Conservation (phyloP, 2,797 vertebrate genomes). For the Pantherophis vulpinus region DNA sequence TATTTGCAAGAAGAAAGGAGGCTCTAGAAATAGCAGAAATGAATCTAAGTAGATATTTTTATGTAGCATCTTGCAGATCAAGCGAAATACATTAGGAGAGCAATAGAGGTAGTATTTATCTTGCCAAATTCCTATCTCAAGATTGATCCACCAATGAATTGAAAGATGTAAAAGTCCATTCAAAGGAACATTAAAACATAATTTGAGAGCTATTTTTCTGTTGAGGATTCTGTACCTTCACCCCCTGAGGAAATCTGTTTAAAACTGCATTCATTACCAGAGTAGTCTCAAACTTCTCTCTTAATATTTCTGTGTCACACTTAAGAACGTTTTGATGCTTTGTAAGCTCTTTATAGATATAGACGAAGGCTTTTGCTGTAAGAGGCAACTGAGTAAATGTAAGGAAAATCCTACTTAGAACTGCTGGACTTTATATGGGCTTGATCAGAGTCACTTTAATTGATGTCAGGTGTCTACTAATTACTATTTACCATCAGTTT, state of each 20-base stretch:
- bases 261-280: background rate
- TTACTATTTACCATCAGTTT: background rate
- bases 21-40: conserved; percentile 29
- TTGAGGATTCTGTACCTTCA: background rate
- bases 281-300: background rate
- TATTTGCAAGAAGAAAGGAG: background rate
- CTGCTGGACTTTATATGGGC: background rate
- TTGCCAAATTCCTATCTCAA: background rate
- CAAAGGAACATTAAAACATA: background rate
- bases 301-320: background rate
- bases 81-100: background rate
- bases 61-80: background rate
- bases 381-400: background rate
- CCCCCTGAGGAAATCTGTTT: background rate
- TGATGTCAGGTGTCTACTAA: background rate
- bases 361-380: background rate
- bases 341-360: background rate
- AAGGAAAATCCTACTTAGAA: background rate
- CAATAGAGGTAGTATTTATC: background rate
- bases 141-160: background rate
- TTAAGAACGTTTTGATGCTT: background rate
- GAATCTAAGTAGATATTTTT: conserved; percentile 44
- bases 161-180: background rate
- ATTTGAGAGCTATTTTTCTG: background rate
- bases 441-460: background rate